Base-by-base conservation (phyloP, 2,113 vertebrate species). In the Centropus bengalensis region DNA sequence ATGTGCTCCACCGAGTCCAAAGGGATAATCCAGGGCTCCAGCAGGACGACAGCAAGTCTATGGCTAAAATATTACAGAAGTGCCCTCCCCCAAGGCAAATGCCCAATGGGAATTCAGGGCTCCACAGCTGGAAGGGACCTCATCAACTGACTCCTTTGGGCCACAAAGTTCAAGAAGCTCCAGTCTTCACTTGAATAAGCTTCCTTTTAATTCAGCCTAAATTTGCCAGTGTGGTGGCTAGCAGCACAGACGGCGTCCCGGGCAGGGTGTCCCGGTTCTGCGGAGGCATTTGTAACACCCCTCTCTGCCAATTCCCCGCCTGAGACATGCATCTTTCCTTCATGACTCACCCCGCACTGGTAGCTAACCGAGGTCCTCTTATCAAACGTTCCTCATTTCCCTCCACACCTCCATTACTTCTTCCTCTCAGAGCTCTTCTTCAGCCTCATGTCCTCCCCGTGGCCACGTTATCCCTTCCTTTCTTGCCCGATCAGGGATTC, bases 401-500 rank as follows among this genome's bases (percentile, higher is more conserved):
- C 22, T 55, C 62, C 78, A 4, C 63, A 77, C n/a, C 42, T 82
- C 84, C 52, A 42, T 52, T 59, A 78, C 16, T 80, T 79, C 23
- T 64, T 87, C 58, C 70, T 60, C 74, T 75, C 84, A 17, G 52
- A 95, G 74, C 18, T 87, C 32, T 82, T 32, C 68, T 80, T 54
- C 67, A 76, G 82, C 40, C 63, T 58, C 82, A 44, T 8, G 0
- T 59, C 54, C 81, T 85, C 8, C 0, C 44, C 7, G 0, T 32
- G 80, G 83, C 64, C 5, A 1, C 0, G 2, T 51, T 77, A 82
- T 56, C 67, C 93, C n/a, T 93, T 89, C 74, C 70, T 74, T 90
- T 79, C 92, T 67, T 91, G 74, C 62, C 58, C 69, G 70, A 68
- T 76, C 87, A 84, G 85, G 68, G 82, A 66, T 64, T 95, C 67